These are phyloP conservation scores for Brenthis ino DNA, from an alignment of 2,888 invertebrate genomes.

Conservation along the genomic window DNA sequence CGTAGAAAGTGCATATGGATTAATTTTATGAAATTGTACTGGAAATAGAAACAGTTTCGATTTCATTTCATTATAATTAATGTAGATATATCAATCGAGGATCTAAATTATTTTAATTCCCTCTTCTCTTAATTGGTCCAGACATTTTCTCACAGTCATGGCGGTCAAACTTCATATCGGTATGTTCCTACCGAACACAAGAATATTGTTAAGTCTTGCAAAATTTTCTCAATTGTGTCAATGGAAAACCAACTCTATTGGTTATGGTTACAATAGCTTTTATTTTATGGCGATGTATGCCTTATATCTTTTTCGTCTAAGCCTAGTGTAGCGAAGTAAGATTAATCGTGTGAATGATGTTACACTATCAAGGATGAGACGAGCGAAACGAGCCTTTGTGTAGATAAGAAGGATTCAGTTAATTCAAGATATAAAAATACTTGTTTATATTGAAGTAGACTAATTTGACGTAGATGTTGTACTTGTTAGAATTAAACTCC, in stretches of 20 bases:
- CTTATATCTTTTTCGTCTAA: slow-evolving; percentile 10
- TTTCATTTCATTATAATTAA: not conserved
- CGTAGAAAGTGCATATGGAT: too few species aligned
- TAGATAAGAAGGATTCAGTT: slow-evolving; percentile 25
- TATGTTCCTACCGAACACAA: slow-evolving; percentile 14
- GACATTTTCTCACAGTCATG: slow-evolving; percentile 5
- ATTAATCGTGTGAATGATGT: slow-evolving; percentile 33
- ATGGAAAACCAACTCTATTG: not conserved
- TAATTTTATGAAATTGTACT: too few species aligned
- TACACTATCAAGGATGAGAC: slow-evolving; percentile 30
- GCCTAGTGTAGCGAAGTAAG: slow-evolving; percentile 20
- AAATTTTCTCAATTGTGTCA: not conserved
- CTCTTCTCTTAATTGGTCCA: slow-evolving; percentile 40
- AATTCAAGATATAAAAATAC: slow-evolving; percentile 28
- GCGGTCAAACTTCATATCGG: slow-evolving; percentile 22
- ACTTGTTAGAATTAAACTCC: too few species aligned
- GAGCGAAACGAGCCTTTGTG: slow-evolving; percentile 28
- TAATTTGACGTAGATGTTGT: slow-evolving; percentile 15
- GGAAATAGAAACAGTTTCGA: not conserved
- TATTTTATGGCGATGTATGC: not conserved
- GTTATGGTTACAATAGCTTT: not conserved
- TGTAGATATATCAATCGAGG: not conserved
- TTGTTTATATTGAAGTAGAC: not conserved
- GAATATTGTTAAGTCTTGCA: slow-evolving; percentile 13
- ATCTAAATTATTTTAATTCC: not conserved